Percentiles rank a stretch among this genome's conserved stretches.
These are phyloP conservation scores for Callospermophilus lateralis DNA, from an alignment of 2,113 vertebrate species.

Conservation along the genomic window DNA sequence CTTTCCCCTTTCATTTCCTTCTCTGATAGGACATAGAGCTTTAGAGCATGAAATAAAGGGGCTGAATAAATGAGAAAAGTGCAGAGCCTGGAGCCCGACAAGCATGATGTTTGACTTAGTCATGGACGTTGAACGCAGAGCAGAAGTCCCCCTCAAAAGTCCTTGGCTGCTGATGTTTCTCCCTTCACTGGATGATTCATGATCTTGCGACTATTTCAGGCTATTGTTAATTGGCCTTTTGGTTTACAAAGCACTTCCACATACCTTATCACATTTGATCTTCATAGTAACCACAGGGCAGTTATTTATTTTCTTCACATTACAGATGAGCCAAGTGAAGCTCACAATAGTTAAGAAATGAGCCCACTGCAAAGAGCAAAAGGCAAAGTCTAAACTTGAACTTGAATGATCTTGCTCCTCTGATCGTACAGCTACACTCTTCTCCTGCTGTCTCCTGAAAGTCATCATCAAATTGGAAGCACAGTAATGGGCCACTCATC, in stretches of 20 bases:
- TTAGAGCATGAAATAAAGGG: background rate
- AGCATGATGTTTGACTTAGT: background rate
- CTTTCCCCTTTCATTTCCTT: background rate
- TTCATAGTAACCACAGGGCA: constrained; percentile 28
- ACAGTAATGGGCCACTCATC: background rate
- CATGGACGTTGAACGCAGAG: background rate
- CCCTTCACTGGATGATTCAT: constrained; percentile 64
- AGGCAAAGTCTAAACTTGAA: background rate
- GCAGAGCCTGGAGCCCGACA: background rate
- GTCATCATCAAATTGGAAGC: background rate
- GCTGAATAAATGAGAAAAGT: background rate
- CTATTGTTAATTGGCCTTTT: constrained; percentile 73
- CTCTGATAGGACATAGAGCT: background rate
- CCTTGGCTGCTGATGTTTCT: constrained; percentile 59
- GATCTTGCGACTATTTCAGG: constrained; percentile 53
- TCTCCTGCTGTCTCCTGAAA: background rate
- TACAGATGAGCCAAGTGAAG: constrained; percentile 19
- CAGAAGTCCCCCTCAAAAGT: constrained; percentile 18
- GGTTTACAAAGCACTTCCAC: constrained; percentile 68
- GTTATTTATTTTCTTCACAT: constrained; percentile 49
- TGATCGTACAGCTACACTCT: background rate
- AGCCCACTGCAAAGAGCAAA: background rate
- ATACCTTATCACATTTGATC: constrained; percentile 60
- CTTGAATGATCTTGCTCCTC: background rate
- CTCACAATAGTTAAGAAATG: background rate